Evolutionary conservation across 2,888 invertebrate genomes (phyloP), one percentile per base, ranked within the genome.

Genomic region (Acleris emargana): DNA sequence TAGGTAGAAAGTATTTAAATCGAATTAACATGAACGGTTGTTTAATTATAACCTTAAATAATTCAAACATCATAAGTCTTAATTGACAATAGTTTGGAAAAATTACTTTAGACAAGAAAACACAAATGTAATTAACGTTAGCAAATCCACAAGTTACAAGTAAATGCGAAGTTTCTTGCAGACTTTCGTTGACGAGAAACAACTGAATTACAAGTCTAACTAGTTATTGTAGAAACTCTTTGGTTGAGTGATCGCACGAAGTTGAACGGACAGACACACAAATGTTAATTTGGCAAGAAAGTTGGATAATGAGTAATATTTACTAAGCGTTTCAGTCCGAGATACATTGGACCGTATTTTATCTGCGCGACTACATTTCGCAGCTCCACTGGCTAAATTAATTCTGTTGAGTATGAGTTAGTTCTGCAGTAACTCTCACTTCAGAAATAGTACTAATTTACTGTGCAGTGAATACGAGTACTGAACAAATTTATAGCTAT

Each of bases 311-410:
- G 11, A 38, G 38, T 38, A 38, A 38, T 38, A 38, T 38, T 42
- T 42, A 42, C 11, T 20, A 13, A 22, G 20, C 54, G 28, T 25
- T 20, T 50, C 57, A 25, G 18, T 58, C 53, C 25, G 53, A 32
- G 52, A 58, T 58, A 64, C 50, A 43, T 54, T 38, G 43, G 22
- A 58, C 32, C 43, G 54, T 60, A 59, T 54, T 64, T 60, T 60
- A 55, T 50, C 50, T 45, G 49, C 49, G 42, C 47, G 54, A 43
- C 43, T 58, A 49, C 18, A 60, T 60, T 64, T 64, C 64, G 20
- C 57, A 43, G 32, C 50, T 28, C 17, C 28, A 32, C 38, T 28
- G 50, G 22, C 58, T 47, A 11, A 60, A 55, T 64, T 60, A 60
- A 60, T 55, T 64, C 25, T 17, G 47, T n/a, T n/a, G 47, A 18